Evolutionary conservation across 2,888 invertebrate genomes (phyloP), one percentile per base, ranked within the genome.

Genomic region (Teleiodes luculella): DNA sequence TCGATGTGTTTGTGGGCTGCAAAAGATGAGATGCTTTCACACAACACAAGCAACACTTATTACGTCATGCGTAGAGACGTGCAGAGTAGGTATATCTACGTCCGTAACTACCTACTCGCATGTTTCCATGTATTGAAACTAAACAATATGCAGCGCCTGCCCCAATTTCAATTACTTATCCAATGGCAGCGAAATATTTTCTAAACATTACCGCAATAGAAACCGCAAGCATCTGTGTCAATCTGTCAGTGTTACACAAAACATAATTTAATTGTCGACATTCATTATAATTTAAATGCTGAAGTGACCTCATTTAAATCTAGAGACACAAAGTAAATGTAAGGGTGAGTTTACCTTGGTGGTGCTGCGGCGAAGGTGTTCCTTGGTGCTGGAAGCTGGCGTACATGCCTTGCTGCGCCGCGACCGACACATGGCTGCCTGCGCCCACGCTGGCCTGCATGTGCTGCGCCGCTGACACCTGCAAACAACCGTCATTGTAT

Each of bases 401-500:
- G 86, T 95, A 95, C 91, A 96, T 94, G 66, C 95, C 95, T 79
- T 96, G 96, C 78, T 96, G 95, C 28, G 95, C 93, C n/a, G 95
- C 95, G 55, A 95, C 94, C 1, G 95, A 94, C 50, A 95, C 94
- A 57, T 85, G 86, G 46, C 93, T 94, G 58, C 93, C 94, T 67
- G 92, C 92, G 63, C 93, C 94, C 63, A 94, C 93, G 68, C 92
- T 93, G 66, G 95, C 91, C 80, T 95, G 94, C 91, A 96, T 92
- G 74, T 95, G 96, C 82, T 97, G 97, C 30, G 96, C 96, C 66
- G 96, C 95, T 1, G 95, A 95, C 66, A 96, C 96, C 96, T 96
- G 80, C 24, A 68, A 11, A 28, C 5, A 43, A 39, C 16, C 14
- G 10, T 1, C 6, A n/a, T n/a, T n/a, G n/a, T n/a, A n/a, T n/a